A percentile compares a stretch with the other conserved stretches of the same genome.
These are phyloP conservation scores for Reinhardtius hippoglossoides DNA, from an alignment of 2,113 vertebrate species.

Conservation along the genomic window DNA sequence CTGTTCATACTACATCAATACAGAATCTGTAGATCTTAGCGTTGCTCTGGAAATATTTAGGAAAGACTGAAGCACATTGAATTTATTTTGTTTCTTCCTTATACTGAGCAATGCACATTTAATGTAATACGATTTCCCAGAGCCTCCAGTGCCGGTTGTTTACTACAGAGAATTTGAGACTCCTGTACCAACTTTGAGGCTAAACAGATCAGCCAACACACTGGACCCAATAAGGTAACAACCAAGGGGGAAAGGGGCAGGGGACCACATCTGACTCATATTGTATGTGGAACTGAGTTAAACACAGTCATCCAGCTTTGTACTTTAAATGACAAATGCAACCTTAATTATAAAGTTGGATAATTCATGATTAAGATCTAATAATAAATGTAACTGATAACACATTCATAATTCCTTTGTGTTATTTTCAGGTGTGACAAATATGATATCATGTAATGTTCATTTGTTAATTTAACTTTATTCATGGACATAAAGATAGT, in stretches of 20 bases:
- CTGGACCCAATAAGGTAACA: constrained; percentile 90
- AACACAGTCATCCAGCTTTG: neutral
- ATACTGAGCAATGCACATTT: constrained; percentile 2
- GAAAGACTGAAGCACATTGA: neutral
- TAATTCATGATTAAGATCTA: no score
- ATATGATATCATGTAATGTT: no score
- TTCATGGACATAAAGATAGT: no score
- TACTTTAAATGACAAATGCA: neutral
- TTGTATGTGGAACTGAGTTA: no score
- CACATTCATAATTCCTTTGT: no score
- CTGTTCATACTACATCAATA: neutral
- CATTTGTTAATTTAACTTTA: no score
- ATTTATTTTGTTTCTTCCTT: neutral
- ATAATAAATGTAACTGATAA: no score
- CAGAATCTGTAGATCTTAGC: neutral
- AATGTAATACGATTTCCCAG: constrained; percentile 67
- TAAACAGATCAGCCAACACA: constrained; percentile 81
- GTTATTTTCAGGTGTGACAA: no score
- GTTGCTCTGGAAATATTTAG: neutral
- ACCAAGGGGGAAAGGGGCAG: neutral
- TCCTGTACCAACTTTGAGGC: constrained; percentile 81
- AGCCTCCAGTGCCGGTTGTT: constrained; percentile 84
- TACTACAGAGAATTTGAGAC: constrained; percentile 82
- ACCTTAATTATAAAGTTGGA: no score
- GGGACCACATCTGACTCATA: no score